phyloP scores from a whole-genome alignment of 2,113 vertebrate species.

The Sebastes schlegelii region DNA sequence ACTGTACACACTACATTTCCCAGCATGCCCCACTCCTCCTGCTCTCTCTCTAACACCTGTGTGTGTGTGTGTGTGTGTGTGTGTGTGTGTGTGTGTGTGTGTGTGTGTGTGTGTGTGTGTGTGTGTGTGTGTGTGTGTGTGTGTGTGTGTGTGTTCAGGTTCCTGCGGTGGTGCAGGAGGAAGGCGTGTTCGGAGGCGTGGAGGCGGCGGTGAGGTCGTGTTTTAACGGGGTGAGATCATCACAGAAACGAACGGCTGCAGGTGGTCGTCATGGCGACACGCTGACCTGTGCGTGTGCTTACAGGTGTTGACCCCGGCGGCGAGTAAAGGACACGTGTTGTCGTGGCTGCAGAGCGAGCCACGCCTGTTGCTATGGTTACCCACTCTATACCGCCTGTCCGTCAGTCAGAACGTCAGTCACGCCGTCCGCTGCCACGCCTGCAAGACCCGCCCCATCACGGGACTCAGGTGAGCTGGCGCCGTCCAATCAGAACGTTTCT shows the following conservation, averaged over 20 bases:
- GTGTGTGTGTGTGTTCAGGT: slow-evolving; percentile 77
- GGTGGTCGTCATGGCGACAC: background rate
- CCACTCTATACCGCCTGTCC: slow-evolving; percentile 83
- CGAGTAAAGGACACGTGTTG: slow-evolving; percentile 81
- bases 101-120: background rate
- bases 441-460: slow-evolving; percentile 84
- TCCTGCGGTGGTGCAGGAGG: slow-evolving; percentile 85
- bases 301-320: slow-evolving; percentile 68
- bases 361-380: slow-evolving; percentile 87
- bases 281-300: slow-evolving; percentile 54
- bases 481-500: background rate
- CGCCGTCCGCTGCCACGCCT: slow-evolving; percentile 82
- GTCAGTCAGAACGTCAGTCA: slow-evolving; percentile 82
- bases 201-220: slow-evolving; percentile 83
- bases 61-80: background rate
- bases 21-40: slow-evolving; percentile 20
- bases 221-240: slow-evolving; percentile 84
- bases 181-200: slow-evolving; percentile 74
- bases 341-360: slow-evolving; percentile 87
- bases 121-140: background rate
- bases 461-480: slow-evolving; percentile 84
- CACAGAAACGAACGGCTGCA: too few species aligned
- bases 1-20: slow-evolving; percentile 13
- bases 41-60: background rate
- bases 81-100: slow-evolving; percentile 32